Conservation (phyloP, 2,888 invertebrate species). For the Conistra vaccinii region DNA sequence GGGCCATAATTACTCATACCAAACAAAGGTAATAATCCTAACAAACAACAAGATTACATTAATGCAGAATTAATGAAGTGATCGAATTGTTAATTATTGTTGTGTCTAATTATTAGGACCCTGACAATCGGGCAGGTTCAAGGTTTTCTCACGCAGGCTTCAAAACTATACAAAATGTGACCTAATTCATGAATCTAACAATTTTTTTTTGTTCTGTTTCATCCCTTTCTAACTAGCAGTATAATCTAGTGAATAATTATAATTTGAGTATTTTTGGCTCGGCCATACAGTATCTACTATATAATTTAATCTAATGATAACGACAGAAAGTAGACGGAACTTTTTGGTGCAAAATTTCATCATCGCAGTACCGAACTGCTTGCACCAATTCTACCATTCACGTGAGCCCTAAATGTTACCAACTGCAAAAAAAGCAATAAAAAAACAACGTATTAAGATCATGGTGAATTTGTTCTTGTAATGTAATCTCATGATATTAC, state of each 20-base stretch:
- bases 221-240: too few relatives aligned
- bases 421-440: slow-evolving; percentile 34
- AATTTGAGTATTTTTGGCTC: too few relatives aligned
- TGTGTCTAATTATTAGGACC: neutral
- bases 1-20: neutral
- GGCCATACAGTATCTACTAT: too few relatives aligned
- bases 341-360: neutral
- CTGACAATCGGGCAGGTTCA: too few relatives aligned
- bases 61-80: neutral
- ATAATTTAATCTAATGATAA: neutral
- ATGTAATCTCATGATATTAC: slow-evolving; percentile 51
- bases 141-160: neutral
- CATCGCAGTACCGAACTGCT: neutral
- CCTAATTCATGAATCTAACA: too few relatives aligned
- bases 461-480: slow-evolving; percentile 50
- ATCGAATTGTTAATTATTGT: neutral
- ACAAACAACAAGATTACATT: neutral
- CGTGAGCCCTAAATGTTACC: slow-evolving; percentile 21
- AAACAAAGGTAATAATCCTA: neutral
- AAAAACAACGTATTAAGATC: slow-evolving; percentile 49
- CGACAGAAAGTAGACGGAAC: too few relatives aligned
- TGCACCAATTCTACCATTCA: neutral
- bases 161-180: neutral
- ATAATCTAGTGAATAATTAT: too few relatives aligned
- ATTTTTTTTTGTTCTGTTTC: too few relatives aligned